A percentile compares a stretch with the other conserved stretches of the same genome.
Evolutionary conservation across 1,140 invertebrate genomes (phyloP).

Genomic region (Hetaerina americana): DNA sequence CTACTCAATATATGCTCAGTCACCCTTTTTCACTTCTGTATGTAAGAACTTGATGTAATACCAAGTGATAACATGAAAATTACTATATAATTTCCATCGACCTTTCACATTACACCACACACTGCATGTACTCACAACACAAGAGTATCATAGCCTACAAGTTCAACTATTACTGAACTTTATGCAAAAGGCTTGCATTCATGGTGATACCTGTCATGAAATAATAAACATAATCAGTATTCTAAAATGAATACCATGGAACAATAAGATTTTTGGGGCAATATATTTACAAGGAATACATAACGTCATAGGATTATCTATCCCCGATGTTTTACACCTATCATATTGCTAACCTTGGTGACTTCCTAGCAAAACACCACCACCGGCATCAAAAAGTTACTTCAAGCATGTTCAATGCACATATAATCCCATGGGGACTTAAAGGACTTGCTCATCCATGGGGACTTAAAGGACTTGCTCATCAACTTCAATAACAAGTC

Average conservation of each 20-base stretch:
- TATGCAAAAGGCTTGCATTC: background rate
- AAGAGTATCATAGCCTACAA: background rate
- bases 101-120: background rate
- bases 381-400: background rate
- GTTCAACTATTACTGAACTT: background rate
- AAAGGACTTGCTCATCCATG: too few relatives aligned
- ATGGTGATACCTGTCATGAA: background rate
- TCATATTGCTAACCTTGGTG: background rate
- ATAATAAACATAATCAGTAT: background rate
- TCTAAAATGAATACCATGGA: background rate
- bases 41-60: background rate
- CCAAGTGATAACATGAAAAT: background rate
- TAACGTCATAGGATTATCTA: background rate
- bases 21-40: background rate
- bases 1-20: background rate
- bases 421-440: background rate
- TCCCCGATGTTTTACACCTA: background rate
- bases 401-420: background rate
- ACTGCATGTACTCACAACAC: background rate
- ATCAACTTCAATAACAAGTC: background rate
- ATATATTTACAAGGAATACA: background rate
- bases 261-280: background rate
- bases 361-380: background rate
- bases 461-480: background rate
- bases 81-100: background rate